Conservation (phyloP, 2,888 invertebrate genomes). For the Tipula helvola region DNA sequence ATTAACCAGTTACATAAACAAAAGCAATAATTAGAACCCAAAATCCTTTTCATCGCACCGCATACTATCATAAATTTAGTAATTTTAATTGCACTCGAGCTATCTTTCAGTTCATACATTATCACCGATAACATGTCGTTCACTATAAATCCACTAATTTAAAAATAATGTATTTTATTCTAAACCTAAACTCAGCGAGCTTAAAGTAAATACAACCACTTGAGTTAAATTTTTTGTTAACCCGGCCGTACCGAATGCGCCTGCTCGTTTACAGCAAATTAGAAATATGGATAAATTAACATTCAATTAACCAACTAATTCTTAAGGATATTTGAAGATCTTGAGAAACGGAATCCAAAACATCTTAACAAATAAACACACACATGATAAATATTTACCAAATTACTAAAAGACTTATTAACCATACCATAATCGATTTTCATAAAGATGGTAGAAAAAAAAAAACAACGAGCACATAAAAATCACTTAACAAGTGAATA, state of each 20-base stretch:
- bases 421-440: background rate
- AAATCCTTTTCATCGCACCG: background rate
- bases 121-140: background rate
- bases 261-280: background rate
- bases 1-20: background rate
- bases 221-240: background rate
- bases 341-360: background rate
- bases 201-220: background rate
- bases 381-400: background rate
- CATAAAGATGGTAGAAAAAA: background rate
- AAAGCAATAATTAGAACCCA: background rate
- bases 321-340: background rate
- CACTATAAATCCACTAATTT: background rate
- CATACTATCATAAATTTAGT: background rate
- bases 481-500: constrained; percentile 9
- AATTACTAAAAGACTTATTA: background rate
- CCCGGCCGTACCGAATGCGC: background rate
- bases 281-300: background rate
- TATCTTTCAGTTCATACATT: background rate
- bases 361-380: background rate
- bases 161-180: background rate
- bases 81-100: background rate
- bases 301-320: constrained; percentile 4
- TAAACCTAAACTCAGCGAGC: background rate
- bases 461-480: background rate